Conservation (phyloP, 2,888 invertebrate genomes). For the Acronicta leporina region DNA sequence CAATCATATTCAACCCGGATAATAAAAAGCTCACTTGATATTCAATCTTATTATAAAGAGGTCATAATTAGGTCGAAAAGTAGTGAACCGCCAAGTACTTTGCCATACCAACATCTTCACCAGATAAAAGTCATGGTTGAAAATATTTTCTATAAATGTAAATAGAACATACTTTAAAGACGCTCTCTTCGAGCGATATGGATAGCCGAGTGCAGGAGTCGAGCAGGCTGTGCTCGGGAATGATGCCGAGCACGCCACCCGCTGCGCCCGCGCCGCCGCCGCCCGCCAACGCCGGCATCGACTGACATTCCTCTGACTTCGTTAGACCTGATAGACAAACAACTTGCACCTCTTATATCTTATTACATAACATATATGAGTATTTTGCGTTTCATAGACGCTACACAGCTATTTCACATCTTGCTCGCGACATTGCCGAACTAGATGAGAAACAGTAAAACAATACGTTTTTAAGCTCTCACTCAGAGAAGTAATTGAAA, state of each 20-base stretch:
- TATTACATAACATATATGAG: no score
- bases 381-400: no score
- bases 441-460: no score
- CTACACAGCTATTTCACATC: no score
- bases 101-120: not conserved
- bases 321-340: slow-evolving; percentile 89
- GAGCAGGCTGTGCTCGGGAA: slow-evolving; percentile 95
- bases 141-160: not conserved
- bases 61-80: not conserved
- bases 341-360: slow-evolving; percentile 30
- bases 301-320: slow-evolving; percentile 96
- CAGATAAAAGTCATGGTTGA: no score
- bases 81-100: not conserved
- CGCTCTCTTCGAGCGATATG: slow-evolving; percentile 94
- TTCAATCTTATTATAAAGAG: not conserved
- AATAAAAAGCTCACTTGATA: not conserved
- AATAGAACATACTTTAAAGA: slow-evolving; percentile 77
- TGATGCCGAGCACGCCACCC: slow-evolving; percentile 91
- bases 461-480: no score
- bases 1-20: no score
- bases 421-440: no score
- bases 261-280: slow-evolving; percentile 90
- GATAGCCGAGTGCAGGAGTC: slow-evolving; percentile 96
- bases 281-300: slow-evolving; percentile 95
- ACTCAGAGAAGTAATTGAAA: no score